These are phyloP conservation scores for Pelecanoides urinatrix DNA, from an alignment of 2,113 vertebrate genomes.

Conservation along the genomic window DNA sequence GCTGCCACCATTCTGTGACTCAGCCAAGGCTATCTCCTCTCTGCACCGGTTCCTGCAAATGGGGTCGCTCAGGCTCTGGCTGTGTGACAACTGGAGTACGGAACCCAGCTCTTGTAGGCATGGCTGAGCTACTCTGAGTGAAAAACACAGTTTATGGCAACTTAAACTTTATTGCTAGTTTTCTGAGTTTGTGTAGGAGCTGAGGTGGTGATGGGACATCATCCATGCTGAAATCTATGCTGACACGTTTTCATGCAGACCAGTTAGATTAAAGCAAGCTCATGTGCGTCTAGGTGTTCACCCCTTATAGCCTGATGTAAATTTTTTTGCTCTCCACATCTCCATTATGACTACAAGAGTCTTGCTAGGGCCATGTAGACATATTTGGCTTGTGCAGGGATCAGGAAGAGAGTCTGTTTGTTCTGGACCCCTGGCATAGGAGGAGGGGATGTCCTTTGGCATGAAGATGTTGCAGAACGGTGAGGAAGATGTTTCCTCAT, in stretches of 20 bases:
- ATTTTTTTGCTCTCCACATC: background rate
- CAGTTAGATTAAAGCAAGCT: background rate
- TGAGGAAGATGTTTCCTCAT: background rate
- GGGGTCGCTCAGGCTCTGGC: background rate
- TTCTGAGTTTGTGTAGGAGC: background rate
- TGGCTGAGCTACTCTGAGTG: background rate
- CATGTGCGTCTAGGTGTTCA: background rate
- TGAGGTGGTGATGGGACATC: background rate
- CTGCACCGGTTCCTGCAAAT: background rate
- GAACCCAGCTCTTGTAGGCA: background rate
- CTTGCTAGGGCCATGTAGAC: background rate
- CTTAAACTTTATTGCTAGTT: background rate
- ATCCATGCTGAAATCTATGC: background rate
- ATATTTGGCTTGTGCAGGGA: background rate
- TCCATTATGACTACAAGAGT: background rate
- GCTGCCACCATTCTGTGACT: accelerated
- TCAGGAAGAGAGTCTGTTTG: background rate
- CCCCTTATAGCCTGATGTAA: background rate
- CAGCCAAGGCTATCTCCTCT: background rate
- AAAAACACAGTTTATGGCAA: background rate
- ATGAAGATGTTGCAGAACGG: background rate
- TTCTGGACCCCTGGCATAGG: background rate
- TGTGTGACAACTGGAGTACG: background rate
- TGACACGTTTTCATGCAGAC: background rate
- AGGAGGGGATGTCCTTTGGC: background rate